Base-by-base conservation (phyloP, 2,113 vertebrate species). In the Athene cunicularia region DNA sequence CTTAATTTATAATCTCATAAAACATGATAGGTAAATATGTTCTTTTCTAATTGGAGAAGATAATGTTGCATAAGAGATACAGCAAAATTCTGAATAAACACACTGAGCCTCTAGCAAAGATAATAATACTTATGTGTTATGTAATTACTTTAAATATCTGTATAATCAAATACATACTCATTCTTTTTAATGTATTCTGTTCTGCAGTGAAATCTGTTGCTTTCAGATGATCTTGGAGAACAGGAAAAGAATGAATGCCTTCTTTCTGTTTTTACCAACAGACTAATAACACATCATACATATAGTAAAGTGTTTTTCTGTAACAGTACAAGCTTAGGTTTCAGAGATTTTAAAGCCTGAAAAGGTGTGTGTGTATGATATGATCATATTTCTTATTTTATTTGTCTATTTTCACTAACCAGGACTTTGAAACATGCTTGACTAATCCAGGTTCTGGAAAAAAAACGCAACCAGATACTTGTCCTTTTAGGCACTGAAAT, bases 121-220 rank as follows among this genome's bases (percentile, higher is more conserved):
- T 74, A 83, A 86, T 80, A 79, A 73, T 71, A 85, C 73, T 84
- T 84, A 49, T 8, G 16, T 43, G 23, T 75, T 88, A 45, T 45
- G 30, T 71, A 90, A 95, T 94, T 94, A 90, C 73, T 90, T 91
- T 70, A 94, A 93, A 83, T 85, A 94, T 66, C 73, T 86, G n/a
- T 66, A 73, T 63, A 85, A 95, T 80, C 63, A 95, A 95, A 68
- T 53, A 50, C 15, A 50, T 30, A 43, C 7, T 88, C 11, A 59
- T 63, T 91, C 33, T 84, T 94, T 80, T 90, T 75, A 86, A 86
- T 59, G 7, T 23, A 90, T 56, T 88, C 41, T 86, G 23, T 59
- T 96, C 89, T 86, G 17, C 24, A 83, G 47, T 64, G 39, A 95
- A 91, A 93, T 72, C 37, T 85, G 39, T 28, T 73, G 68, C 28